Percentiles rank a stretch among this genome's conserved stretches.
Conservation (phyloP, 1,140 invertebrate species). For the Charaxes varanes region DNA sequence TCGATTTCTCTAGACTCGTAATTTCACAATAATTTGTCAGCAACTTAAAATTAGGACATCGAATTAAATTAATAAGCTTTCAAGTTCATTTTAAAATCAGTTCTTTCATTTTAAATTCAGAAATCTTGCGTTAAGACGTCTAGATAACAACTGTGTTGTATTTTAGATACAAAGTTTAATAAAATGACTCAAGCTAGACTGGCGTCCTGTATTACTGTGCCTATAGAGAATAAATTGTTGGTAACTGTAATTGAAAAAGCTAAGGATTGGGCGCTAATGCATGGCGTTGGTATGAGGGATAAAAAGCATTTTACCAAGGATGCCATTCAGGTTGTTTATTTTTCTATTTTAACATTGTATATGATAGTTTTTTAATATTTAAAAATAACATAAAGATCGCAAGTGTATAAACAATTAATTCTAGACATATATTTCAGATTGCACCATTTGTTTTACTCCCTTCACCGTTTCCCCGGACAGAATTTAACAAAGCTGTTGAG, state of each 20-base stretch:
- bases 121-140: too few relatives aligned
- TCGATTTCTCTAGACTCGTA: too few relatives aligned
- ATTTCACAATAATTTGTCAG: too few relatives aligned
- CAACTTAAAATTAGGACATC: too few relatives aligned
- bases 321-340: constrained; percentile 79
- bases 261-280: constrained; percentile 89
- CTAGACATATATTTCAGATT: constrained; percentile 77
- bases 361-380: not conserved
- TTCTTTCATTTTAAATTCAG: too few relatives aligned
- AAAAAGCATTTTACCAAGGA: constrained; percentile 81
- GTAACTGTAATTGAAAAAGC: constrained; percentile 81
- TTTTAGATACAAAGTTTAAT: not conserved
- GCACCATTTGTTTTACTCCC: constrained; percentile 91
- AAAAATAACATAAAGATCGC: too few relatives aligned
- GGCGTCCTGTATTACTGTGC: constrained; percentile 75
- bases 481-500: constrained; percentile 85
- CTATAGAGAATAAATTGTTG: constrained; percentile 77
- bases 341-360: constrained; percentile 9
- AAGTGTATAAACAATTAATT: too few relatives aligned
- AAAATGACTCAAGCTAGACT: constrained; percentile 60
- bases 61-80: too few relatives aligned
- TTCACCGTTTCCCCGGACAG: constrained; percentile 84
- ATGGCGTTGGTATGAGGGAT: constrained; percentile 86
- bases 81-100: too few relatives aligned
- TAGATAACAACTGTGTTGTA: too few relatives aligned